Conservation (phyloP, 2,888 invertebrate species). For the Smittia aterrima region DNA sequence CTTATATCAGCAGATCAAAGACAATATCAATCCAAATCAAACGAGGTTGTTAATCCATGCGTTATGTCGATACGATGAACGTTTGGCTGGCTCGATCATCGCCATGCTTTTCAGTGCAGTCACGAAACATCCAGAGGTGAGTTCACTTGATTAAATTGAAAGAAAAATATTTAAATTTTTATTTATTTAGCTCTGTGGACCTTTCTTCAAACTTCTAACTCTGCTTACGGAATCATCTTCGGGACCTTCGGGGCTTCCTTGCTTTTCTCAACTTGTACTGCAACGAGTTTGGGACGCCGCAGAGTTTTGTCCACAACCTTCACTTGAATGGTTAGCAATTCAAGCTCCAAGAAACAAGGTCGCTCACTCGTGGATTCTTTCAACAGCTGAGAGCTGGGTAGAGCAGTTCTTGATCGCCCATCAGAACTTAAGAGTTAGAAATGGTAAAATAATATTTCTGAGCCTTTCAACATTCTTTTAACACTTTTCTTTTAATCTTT, state of each 20-base stretch:
- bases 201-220: conserved; percentile 89
- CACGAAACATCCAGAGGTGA: conserved; percentile 82
- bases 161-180: conserved; percentile 40
- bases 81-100: conserved; percentile 82
- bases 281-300: conserved; percentile 87
- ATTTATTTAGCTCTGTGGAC: conserved; percentile 68
- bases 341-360: conserved; percentile 85
- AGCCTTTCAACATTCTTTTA: no score
- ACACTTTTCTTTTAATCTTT: conserved; percentile 39
- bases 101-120: conserved; percentile 89
- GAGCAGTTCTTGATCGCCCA: conserved; percentile 85
- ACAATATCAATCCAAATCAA: conserved; percentile 87
- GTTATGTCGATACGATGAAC: conserved; percentile 86
- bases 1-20: conserved; percentile 90
- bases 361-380: conserved; percentile 88
- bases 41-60: conserved; percentile 89
- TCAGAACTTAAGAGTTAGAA: conserved; percentile 80
- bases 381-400: conserved; percentile 87
- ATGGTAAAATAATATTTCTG: no score
- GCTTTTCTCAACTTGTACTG: conserved; percentile 85
- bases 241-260: conserved; percentile 75
- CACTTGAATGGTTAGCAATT: conserved; percentile 86
- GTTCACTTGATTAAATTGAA: not conserved
- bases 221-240: conserved; percentile 80
- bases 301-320: conserved; percentile 86